Conservation (phyloP, 2,888 invertebrate genomes). For the Volucella inflata region DNA sequence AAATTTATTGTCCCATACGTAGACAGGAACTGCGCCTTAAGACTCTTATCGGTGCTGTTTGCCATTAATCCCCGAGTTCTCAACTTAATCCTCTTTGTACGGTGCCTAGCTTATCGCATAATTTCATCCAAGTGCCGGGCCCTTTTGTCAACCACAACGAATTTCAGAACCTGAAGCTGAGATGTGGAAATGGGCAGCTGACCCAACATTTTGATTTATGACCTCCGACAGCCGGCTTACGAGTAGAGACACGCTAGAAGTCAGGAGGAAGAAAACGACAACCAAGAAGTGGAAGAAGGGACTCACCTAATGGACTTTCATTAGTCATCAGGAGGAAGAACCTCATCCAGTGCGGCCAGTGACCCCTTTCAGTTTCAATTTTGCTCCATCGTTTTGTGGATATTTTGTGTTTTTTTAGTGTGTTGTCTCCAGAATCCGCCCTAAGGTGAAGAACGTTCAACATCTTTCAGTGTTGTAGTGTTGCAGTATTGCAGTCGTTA, state of each 20-base stretch:
- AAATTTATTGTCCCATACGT: slow-evolving; percentile 5
- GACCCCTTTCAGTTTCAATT: slow-evolving; percentile 72
- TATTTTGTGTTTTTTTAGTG: slow-evolving; percentile 9
- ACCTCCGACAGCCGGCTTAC: slow-evolving; percentile 3
- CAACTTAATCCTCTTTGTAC: slow-evolving; percentile 11
- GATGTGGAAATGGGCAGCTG: slow-evolving; percentile 28
- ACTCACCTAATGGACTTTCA: slow-evolving; percentile 70
- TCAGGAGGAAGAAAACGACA: not conserved
- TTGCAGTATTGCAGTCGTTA: not conserved
- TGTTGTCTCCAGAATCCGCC: slow-evolving; percentile 37
- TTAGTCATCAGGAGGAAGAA: slow-evolving; percentile 57
- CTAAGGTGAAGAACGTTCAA: slow-evolving; percentile 28
- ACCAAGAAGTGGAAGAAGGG: slow-evolving; percentile 49
- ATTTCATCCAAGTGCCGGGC: slow-evolving; percentile 17
- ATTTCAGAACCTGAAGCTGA: slow-evolving; percentile 6
- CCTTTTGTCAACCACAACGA: slow-evolving; percentile 19
- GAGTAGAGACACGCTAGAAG: not conserved
- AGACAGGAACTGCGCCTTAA: slow-evolving; percentile 1
- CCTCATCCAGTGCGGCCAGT: slow-evolving; percentile 44
- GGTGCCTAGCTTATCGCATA: slow-evolving; percentile 40
- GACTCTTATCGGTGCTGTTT: slow-evolving; percentile 35
- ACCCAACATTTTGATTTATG: slow-evolving; percentile 59
- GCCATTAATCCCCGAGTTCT: slow-evolving; percentile 46
- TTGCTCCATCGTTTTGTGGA: slow-evolving; percentile 8
- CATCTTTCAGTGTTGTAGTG: slow-evolving; percentile 17